Evolutionary conservation across 2,797 vertebrate species (phyloP), one percentile per base, ranked within the genome.

Genomic region (Cuniculus paca): DNA sequence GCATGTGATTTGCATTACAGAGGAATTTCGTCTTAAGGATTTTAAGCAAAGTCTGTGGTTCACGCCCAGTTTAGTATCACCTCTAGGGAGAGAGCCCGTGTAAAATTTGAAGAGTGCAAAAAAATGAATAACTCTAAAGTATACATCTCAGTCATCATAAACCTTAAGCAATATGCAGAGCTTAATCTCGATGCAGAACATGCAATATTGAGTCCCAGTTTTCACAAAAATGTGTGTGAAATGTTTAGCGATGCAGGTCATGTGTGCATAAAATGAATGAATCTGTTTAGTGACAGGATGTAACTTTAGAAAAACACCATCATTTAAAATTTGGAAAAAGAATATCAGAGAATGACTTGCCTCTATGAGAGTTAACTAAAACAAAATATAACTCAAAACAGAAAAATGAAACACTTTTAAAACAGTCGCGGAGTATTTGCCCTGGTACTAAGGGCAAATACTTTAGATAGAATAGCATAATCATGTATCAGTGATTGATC

Each of bases 1-100:
- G 61, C 63, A 17, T 63, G 10, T 48, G 88, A 81, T 87, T 68
- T n/a, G 2, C 87, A 90, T 50, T 50, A 54, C 42, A 50, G 61
- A 79, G 31, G 42, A 95, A 56, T 85, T 75, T 88, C 58, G 96
- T 88, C 74, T 97, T 81, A 94, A 63, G 81, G 78, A 94, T 50
- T 74, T 78, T 36, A 92, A 74, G 88, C 28, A 58, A 88, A 92
- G 82, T n/a, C 9, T 78, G 45, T 79, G 52, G 58, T 92, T 96
- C 82, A 94, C 81, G 58, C 56, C 50, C 28, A n/a, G 77, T 83
- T 72, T 68, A 93, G 50, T 60, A 70, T 87, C 85, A 84, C 54
- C 70, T 95, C 39, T 91, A 39, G 39, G 34, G 84, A 83, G 72
- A 45, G 48, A 39, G 61, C n/a, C 86, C 92, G 88, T 70, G 13